Conservation (phyloP, 2,888 invertebrate genomes). For the Criorhina ranunculi region DNA sequence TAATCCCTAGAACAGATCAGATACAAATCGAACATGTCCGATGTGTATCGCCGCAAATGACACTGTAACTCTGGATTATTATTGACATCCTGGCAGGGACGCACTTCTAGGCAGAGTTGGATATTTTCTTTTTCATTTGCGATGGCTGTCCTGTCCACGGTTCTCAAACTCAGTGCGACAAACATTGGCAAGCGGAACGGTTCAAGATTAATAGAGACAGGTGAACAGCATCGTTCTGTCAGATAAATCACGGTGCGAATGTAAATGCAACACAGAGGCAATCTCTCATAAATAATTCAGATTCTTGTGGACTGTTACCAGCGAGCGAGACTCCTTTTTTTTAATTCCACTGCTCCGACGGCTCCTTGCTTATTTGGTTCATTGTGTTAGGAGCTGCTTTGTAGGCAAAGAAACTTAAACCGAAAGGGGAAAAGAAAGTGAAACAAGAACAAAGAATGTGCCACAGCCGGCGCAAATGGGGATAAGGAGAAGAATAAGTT, state of each 20-base stretch:
- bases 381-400: constrained; percentile 22
- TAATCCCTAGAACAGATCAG: constrained; percentile 61
- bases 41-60: constrained; percentile 52
- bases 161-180: constrained; percentile 47
- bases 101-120: constrained; percentile 23
- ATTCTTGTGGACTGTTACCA: constrained; percentile 58
- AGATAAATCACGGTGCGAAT: constrained; percentile 74
- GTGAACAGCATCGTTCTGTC: constrained; percentile 76
- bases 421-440: constrained; percentile 51
- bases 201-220: constrained; percentile 76
- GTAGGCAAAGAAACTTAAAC: constrained; percentile 5
- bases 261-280: constrained; percentile 72
- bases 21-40: constrained; percentile 66
- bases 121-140: constrained; percentile 42
- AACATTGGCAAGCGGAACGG: constrained; percentile 54
- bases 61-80: constrained; percentile 48
- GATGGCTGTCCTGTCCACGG: constrained; percentile 54
- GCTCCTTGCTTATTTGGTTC: constrained; percentile 41
- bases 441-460: constrained; percentile 45
- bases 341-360: constrained; percentile 52
- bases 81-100: constrained; percentile 53
- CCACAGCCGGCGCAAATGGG: background rate
- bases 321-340: constrained; percentile 38
- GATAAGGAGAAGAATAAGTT: constrained; percentile 27
- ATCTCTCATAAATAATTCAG: constrained; percentile 75